Base-by-base conservation (phyloP, 2,113 vertebrate species). In the Agapornis roseicollis region DNA sequence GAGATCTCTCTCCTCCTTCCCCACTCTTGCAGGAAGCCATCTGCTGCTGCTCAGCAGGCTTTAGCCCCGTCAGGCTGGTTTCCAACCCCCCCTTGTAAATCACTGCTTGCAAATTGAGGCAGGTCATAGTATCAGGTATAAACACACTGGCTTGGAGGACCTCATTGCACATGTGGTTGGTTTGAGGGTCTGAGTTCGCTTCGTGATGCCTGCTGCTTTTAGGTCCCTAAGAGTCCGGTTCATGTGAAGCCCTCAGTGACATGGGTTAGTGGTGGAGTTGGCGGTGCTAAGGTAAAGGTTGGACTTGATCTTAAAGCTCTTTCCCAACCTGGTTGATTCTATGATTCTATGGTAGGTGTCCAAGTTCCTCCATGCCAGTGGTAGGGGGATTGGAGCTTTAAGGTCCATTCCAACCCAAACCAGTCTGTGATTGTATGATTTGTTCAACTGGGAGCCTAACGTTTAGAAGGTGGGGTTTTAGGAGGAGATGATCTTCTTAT, bases 1-100 rank as follows among this genome's bases (percentile, higher is more conserved):
- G 93, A 94, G 88, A 95, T 96, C 89, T 96, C 86, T 95, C 95
- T 96, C 90, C 97, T 96, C 81, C 94, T 69, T 97, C 96, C 63
- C 89, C 80, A 20, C 93, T 95, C 91, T 74, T 83, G 87, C 94
- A 80, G 66, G 77, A 74, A 96, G 82, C 96, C 97, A 97, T 97
- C 96, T 97, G 97, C 96, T 91, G 84, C 93, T 71, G 73, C 90
- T 84, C 92, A 96, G 91, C 72, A 94, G 89, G 80, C 69, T 92
- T 93, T 33, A 90, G 92, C 88, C 91, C 42, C 89, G 87, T 95
- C 94, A 85, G 60, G 70, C 69, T 80, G 66, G 17, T 64, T 3
- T 1, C 44, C 44, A 10, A 10, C 9, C 42, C n/a, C 65, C 16
- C 13, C 77, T 76, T 22, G 9, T 49, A 64, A 88, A 74, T 49